Evolutionary conservation across 1,140 invertebrate genomes (phyloP), one percentile per base, ranked within the genome.

Genomic region (Bombus confusus): DNA sequence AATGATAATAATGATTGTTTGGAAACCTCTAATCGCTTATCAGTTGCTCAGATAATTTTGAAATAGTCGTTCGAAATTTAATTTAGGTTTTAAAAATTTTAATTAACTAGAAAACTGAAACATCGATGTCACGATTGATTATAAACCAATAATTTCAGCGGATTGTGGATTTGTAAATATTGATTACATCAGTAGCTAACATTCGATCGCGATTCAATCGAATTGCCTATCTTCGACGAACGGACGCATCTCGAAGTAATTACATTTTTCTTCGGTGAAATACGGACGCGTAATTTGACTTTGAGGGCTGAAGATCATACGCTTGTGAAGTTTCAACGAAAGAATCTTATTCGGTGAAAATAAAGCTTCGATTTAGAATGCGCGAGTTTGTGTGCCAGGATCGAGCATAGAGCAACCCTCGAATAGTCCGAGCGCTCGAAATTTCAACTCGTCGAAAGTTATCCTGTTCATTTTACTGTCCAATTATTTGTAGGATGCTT

Each of bases 371-470:
- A n/a, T 74, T 74, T 43, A 74, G 28, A 74, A 41, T n/a, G n/a
- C 72, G 18, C 72, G n/a, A 43, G 72, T 47, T 43, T 74, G 15
- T 74, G 39, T 47, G 69, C 69, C 69, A 72, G 69, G 12, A 41
- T 41, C 8, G 28, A 18, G 69, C 39, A 72, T 72, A 72, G 41
- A n/a, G 39, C 28, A 15, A 28, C 39, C 69, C 69, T 72, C 39
- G 69, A 72, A 72, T 72, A 72, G 34, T 41, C 41, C 13, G 13
- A 41, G 69, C 41, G 69, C 28, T 72, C 69, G 69, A 72, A 72
- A 72, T 72, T 72, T 72, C 69, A 72, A 72, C 69, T 72, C 39
- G 69, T n/a, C 13, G 69, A 72, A 72, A 72, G 69, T 72, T 72
- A 37, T 72, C n/a, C 22, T 72, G 28, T 71, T 39, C 69, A n/a